phyloP scores from a whole-genome alignment of 2,888 invertebrate species.

The Uropetala carovei region DNA sequence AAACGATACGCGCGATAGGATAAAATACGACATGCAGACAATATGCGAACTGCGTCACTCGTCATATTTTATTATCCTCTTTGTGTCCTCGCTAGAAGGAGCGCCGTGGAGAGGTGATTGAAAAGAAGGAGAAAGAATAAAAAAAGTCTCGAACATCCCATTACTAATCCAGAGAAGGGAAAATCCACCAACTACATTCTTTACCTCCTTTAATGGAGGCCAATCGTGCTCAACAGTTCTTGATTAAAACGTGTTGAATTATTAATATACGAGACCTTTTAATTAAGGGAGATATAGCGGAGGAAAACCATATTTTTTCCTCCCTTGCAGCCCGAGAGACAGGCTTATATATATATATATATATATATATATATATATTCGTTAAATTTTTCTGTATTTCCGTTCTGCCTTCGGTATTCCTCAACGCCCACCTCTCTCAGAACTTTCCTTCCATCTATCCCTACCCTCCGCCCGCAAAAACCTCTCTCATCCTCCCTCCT shows the following conservation, averaged over 20 bases:
- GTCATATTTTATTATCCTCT: no score
- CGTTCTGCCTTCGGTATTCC: neutral
- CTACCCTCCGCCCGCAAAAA: neutral
- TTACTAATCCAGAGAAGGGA: no score
- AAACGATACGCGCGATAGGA: no score
- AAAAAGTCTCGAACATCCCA: no score
- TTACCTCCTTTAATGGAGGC: neutral
- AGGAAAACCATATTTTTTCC: neutral
- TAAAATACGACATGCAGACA: no score
- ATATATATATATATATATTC: neutral
- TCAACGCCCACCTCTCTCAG: neutral
- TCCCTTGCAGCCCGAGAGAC: neutral
- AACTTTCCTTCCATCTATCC: neutral
- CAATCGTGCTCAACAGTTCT: neutral
- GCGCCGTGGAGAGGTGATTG: no score
- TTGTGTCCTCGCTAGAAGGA: no score
- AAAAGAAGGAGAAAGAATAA: no score
- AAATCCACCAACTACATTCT: no score
- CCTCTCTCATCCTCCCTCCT: neutral
- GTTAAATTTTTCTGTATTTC: neutral
- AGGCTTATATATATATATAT: neutral
- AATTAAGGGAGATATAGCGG: neutral
- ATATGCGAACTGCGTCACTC: no score
- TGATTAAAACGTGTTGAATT: neutral
- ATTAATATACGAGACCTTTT: neutral